Percentiles rank a stretch among this genome's conserved stretches.
Evolutionary conservation across 2,113 vertebrate species (phyloP).

Genomic region (Sitta europaea): DNA sequence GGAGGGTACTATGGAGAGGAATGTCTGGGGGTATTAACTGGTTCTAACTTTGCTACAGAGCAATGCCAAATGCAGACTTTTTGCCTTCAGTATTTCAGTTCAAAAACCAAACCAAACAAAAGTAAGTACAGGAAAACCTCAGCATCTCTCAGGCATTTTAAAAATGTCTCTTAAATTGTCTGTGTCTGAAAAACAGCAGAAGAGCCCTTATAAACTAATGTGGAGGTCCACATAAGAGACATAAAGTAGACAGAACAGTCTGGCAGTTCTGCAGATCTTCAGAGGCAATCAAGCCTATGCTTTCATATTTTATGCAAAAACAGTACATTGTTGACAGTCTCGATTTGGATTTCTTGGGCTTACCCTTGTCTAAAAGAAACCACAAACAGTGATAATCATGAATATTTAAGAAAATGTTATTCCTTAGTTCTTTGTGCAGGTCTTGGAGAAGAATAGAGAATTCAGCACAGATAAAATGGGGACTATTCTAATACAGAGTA

Average conservation of each 20-base stretch:
- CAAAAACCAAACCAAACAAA: neutral
- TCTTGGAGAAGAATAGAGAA: neutral
- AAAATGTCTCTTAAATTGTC: neutral
- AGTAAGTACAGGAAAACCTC: neutral
- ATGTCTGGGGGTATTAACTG: neutral
- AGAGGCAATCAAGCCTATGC: neutral
- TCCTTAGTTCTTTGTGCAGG: neutral
- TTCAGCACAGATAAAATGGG: neutral
- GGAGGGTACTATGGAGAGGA: neutral
- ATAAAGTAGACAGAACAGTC: neutral
- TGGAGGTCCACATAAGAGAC: neutral
- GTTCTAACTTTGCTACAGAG: neutral
- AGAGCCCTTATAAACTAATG: neutral
- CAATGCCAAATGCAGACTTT: neutral
- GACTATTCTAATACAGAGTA: neutral
- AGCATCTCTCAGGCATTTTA: neutral
- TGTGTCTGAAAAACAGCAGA: neutral
- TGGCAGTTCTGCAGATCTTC: too few relatives aligned
- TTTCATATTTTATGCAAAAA: neutral
- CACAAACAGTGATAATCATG: neutral
- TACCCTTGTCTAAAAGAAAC: neutral
- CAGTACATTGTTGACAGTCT: neutral
- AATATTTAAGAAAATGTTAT: neutral
- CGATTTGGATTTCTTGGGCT: neutral
- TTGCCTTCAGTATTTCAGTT: neutral